A percentile compares a stretch with the other conserved stretches of the same genome.
These are phyloP conservation scores for Eilema griseolum DNA, from an alignment of 2,888 invertebrate species.

Conservation along the genomic window DNA sequence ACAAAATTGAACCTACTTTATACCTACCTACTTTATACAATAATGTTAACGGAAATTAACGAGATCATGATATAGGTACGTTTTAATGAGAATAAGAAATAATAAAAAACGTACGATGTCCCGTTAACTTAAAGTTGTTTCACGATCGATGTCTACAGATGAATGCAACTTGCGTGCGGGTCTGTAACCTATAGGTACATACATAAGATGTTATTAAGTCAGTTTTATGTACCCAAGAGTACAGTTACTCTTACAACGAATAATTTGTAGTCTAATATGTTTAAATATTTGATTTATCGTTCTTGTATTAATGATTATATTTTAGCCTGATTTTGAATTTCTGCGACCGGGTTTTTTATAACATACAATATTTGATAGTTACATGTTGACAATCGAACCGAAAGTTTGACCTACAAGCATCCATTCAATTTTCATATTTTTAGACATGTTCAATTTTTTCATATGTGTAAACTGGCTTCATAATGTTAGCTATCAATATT, in stretches of 20 bases:
- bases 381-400: not conserved
- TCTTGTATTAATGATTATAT: constrained; percentile 16
- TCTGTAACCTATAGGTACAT: constrained; percentile 16
- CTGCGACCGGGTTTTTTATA: too few species aligned
- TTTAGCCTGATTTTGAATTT: too few species aligned
- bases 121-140: constrained; percentile 48
- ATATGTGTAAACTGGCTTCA: not conserved
- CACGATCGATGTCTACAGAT: constrained; percentile 34
- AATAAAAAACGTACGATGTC: constrained; percentile 30
- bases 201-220: constrained; percentile 13
- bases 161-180: constrained; percentile 26
- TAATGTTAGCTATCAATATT: constrained; percentile 5
- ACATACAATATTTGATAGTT: not conserved
- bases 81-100: constrained; percentile 16
- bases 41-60: not conserved
- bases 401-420: not conserved
- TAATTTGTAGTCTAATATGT: constrained; percentile 33
- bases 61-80: constrained; percentile 1
- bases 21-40: not conserved
- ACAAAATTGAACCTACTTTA: not conserved
- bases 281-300: constrained; percentile 42
- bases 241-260: constrained; percentile 42
- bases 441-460: not conserved
- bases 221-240: constrained; percentile 31
- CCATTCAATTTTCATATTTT: not conserved